phyloP scores from a whole-genome alignment of 2,113 vertebrate species.

The Emydocephalus ijimae region DNA sequence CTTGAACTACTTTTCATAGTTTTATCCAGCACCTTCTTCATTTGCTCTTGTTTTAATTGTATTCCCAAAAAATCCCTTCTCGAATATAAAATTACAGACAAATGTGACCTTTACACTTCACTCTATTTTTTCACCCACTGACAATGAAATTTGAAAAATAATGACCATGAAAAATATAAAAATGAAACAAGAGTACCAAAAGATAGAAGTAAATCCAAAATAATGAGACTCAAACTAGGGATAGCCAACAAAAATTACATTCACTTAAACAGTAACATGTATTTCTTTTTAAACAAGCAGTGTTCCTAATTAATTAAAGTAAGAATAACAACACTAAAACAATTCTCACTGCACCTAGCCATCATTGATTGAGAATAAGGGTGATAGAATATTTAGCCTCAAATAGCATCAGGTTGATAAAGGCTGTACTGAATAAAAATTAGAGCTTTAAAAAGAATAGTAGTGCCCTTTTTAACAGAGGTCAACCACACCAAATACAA shows the following conservation, averaged over 20 bases:
- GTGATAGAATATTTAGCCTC: neutral
- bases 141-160: neutral
- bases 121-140: neutral
- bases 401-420: neutral
- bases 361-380: neutral
- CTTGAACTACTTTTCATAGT: neutral
- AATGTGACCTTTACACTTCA: neutral
- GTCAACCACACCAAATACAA: neutral
- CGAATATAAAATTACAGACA: neutral
- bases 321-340: neutral
- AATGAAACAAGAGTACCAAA: neutral
- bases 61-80: neutral
- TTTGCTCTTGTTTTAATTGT: neutral
- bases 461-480: neutral
- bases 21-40: neutral
- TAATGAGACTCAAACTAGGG: neutral
- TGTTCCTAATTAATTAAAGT: neutral
- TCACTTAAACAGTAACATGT: neutral
- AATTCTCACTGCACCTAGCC: neutral
- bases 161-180: neutral
- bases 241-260: neutral
- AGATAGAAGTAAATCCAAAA: neutral
- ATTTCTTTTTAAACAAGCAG: neutral
- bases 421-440: neutral
- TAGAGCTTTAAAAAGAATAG: neutral